phyloP scores from a whole-genome alignment of 1,140 invertebrate species.

The Armadillidium nasatum region DNA sequence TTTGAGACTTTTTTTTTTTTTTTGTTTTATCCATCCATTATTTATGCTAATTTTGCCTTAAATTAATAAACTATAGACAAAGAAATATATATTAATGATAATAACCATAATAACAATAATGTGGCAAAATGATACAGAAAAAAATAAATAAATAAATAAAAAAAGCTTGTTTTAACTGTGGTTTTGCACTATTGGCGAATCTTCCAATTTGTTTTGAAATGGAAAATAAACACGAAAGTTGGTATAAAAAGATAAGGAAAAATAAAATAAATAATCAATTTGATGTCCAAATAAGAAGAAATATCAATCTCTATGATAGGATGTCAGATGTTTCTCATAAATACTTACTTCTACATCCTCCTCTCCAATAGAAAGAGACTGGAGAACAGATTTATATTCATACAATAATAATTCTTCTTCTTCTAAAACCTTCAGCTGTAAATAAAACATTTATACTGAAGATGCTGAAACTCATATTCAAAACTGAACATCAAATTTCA shows the following conservation, averaged over 20 bases:
- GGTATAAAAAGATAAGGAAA: not conserved
- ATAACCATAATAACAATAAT: too few species aligned
- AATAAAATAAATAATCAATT: not conserved
- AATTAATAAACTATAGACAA: too few species aligned
- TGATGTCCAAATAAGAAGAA: not conserved
- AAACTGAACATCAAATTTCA: not conserved
- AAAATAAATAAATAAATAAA: not conserved
- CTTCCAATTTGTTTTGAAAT: not conserved
- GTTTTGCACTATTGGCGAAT: not conserved
- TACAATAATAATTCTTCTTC: constrained; percentile 31
- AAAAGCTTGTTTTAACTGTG: not conserved
- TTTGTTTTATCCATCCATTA: too few species aligned
- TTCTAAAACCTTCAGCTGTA: constrained; percentile 33
- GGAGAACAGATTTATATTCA: constrained; percentile 34
- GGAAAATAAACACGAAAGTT: not conserved
- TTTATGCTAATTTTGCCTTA: too few species aligned
- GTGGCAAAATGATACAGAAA: too few species aligned
- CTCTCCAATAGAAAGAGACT: constrained; percentile 32
- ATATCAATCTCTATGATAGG: too few species aligned
- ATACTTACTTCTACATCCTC: constrained; percentile 35
- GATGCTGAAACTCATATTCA: not conserved
- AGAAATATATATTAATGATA: too few species aligned
- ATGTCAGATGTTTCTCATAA: too few species aligned
- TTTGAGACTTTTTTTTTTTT: too few species aligned
- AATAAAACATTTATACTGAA: not conserved